These are phyloP conservation scores for Solea senegalensis DNA, from an alignment of 2,113 vertebrate species.

Conservation along the genomic window DNA sequence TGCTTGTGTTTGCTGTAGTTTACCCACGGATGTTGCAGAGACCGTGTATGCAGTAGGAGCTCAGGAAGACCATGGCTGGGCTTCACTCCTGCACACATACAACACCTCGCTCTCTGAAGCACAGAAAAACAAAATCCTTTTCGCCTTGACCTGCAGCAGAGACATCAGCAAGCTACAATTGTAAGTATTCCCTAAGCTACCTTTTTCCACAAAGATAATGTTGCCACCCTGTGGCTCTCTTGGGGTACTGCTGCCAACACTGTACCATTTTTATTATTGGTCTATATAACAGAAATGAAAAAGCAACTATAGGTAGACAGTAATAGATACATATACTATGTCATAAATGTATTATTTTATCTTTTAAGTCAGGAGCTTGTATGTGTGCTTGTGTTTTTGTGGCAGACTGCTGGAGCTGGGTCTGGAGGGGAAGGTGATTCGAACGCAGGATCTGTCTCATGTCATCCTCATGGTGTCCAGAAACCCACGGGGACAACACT, in stretches of 20 bases:
- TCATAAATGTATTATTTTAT: too few species aligned
- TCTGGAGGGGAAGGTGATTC: constrained; percentile 79
- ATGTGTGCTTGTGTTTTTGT: constrained; percentile 25
- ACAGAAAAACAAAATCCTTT: constrained; percentile 78
- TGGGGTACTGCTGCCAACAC: background rate
- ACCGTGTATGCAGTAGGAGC: constrained; percentile 81
- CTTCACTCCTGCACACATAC: constrained; percentile 75
- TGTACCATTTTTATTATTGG: background rate
- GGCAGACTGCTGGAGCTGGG: constrained; percentile 77
- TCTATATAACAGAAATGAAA: background rate
- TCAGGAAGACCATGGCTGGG: constrained; percentile 76
- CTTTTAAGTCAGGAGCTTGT: background rate
- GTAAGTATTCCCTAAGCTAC: constrained; percentile 36
- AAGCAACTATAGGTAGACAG: background rate
- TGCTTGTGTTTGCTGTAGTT: constrained; percentile 59
- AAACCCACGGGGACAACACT: constrained; percentile 74
- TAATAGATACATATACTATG: background rate
- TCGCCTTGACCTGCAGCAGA: constrained; percentile 74
- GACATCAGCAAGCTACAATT: constrained; percentile 74
- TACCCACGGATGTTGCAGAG: constrained; percentile 79
- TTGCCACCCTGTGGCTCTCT: constrained; percentile 53
- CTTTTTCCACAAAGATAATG: constrained; percentile 15
- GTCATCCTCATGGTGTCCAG: constrained; percentile 76
- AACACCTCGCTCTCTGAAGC: constrained; percentile 73
- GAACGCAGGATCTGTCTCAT: constrained; percentile 74